These are phyloP conservation scores for Ctenochaetus hawaiiensis DNA, from an alignment of 2,797 vertebrate genomes.

Conservation along the genomic window DNA sequence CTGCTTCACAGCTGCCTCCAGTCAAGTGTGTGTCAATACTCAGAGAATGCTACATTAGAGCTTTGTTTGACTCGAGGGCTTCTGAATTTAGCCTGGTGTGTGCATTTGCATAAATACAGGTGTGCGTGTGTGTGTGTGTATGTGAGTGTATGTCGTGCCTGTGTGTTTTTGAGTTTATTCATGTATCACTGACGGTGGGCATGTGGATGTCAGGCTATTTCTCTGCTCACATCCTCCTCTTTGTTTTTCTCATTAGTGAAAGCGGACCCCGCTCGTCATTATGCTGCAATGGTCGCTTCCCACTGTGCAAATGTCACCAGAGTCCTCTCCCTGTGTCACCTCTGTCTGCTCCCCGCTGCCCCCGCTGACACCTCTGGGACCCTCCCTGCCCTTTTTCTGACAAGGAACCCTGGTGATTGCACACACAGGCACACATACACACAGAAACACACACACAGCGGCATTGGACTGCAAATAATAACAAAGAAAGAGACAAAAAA, in stretches of 20 bases:
- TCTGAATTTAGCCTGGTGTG: conserved; percentile 4
- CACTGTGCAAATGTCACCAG: conserved; percentile 73
- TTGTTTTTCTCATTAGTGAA: conserved; percentile 61
- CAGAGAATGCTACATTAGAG: conserved; percentile 33
- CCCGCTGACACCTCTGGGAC: conserved; percentile 61
- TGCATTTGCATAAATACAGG: conserved; percentile 18
- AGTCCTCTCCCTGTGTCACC: conserved; percentile 57
- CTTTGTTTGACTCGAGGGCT: conserved; percentile 41
- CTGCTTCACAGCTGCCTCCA: conserved; percentile 55
- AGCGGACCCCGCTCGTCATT: conserved; percentile 52
- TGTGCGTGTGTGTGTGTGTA: conserved; percentile 2
- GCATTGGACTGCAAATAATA: not conserved
- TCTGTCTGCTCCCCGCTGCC: conserved; percentile 63
- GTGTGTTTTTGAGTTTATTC: not conserved
- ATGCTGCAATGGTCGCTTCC: conserved; percentile 38
- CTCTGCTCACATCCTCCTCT: conserved; percentile 13
- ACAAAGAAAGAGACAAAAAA: not conserved
- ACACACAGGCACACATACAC: conserved; percentile 4
- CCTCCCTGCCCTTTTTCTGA: conserved; percentile 71
- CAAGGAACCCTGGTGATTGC: conserved; percentile 58
- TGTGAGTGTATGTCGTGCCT: not conserved
- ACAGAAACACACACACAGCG: conserved; percentile 1
- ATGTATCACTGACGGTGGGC: not conserved
- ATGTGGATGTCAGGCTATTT: conserved; percentile 22
- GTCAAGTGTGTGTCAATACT: conserved; percentile 54